Evolutionary conservation across 2,113 vertebrate genomes (phyloP).

Genomic region (Syngnathus typhle): DNA sequence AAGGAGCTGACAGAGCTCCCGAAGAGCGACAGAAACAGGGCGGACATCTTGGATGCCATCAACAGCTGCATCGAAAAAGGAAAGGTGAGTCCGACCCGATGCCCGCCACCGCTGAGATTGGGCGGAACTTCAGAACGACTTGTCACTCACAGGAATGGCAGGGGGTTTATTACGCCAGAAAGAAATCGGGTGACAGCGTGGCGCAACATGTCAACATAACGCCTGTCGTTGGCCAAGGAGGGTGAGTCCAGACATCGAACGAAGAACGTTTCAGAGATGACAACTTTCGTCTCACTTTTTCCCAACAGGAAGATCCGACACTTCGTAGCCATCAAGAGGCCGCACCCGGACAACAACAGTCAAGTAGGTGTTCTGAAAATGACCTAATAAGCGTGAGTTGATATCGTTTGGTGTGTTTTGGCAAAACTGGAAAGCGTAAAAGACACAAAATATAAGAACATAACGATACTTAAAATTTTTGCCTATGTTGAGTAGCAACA

Average conservation of each 20-base stretch:
- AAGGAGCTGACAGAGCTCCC: constrained; percentile 86
- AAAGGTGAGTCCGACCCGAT: constrained; percentile 71
- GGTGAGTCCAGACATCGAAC: constrained; percentile 69
- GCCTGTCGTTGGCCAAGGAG: constrained; percentile 89
- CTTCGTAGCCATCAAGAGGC: constrained; percentile 90
- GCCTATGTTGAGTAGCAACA: constrained; percentile 5
- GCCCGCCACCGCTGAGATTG: no score
- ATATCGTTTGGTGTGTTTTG: no score
- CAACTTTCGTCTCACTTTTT: constrained; percentile 37
- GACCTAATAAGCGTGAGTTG: no score
- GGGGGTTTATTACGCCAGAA: constrained; percentile 84
- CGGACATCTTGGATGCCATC: constrained; percentile 87
- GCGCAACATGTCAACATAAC: constrained; percentile 91
- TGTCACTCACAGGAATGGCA: constrained; percentile 84
- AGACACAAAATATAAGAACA: no score
- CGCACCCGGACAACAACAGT: constrained; percentile 84
- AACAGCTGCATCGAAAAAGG: constrained; percentile 90
- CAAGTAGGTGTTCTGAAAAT: constrained; percentile 70
- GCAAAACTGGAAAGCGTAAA: no score
- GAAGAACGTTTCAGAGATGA: constrained; percentile 4
- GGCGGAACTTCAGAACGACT: neutral
- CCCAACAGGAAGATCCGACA: constrained; percentile 88
- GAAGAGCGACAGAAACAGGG: constrained; percentile 85
- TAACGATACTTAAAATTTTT: neutral
- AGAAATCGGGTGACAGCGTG: constrained; percentile 89